Evolutionary conservation across 2,113 vertebrate genomes (phyloP).

Genomic region (Clarias gariepinus): DNA sequence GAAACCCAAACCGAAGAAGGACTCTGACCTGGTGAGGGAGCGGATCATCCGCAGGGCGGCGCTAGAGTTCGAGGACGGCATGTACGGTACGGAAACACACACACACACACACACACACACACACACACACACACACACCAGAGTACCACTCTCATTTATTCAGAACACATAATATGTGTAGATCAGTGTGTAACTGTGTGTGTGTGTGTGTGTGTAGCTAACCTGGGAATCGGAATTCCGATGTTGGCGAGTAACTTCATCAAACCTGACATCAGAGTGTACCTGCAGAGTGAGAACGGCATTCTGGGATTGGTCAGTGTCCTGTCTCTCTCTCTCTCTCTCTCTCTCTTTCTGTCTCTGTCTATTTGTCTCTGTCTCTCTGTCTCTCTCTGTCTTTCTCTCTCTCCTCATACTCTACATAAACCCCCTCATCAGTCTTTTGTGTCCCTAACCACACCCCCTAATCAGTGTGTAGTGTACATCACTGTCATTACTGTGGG

Average conservation of each 20-base stretch:
- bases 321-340: not conserved
- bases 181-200: too few species aligned
- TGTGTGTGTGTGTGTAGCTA: constrained; percentile 73
- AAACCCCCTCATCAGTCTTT: not conserved
- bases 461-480: not conserved
- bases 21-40: constrained; percentile 85
- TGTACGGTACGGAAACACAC: constrained; percentile 85
- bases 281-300: constrained; percentile 98
- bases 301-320: constrained; percentile 93
- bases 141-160: not conserved
- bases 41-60: constrained; percentile 93
- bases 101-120: not conserved
- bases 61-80: constrained; percentile 96
- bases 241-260: constrained; percentile 98
- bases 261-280: constrained; percentile 88
- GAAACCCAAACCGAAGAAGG: constrained; percentile 78
- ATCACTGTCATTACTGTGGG: not conserved
- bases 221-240: constrained; percentile 96
- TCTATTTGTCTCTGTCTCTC: not conserved
- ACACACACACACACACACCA: not conserved
- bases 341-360: not conserved
- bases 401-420: too few species aligned
- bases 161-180: not conserved
- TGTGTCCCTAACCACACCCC: not conserved
- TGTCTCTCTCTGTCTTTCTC: not conserved